Percentiles rank a stretch among this genome's conserved stretches.
phyloP scores from a whole-genome alignment of 2,888 invertebrate genomes.

The Ochropleura leucogaster region DNA sequence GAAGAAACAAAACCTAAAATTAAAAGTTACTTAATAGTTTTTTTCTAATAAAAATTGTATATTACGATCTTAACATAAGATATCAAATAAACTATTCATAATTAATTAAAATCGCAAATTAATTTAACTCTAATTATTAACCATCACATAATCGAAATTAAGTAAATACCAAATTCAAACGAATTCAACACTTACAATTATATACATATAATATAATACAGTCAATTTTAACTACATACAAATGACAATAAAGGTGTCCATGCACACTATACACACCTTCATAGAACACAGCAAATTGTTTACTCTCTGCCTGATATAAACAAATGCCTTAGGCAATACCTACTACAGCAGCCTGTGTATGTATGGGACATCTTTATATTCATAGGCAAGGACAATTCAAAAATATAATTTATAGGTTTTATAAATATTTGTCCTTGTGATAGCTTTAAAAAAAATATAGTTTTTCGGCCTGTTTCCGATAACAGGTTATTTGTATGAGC shows the following conservation, averaged over 20 bases:
- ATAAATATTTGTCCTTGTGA: constrained; percentile 49
- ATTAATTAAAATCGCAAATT: constrained; percentile 12
- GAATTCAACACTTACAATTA: constrained; percentile 16
- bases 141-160: neutral
- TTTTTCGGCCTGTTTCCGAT: constrained; percentile 62
- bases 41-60: constrained; percentile 22
- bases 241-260: constrained; percentile 8
- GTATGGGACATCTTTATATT: constrained; percentile 12
- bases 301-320: neutral
- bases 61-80: constrained; percentile 47
- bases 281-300: neutral
- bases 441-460: constrained; percentile 46
- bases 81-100: constrained; percentile 30
- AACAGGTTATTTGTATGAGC: constrained; percentile 54
- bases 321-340: neutral
- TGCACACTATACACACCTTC: neutral
- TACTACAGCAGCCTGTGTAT: neutral
- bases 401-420: constrained; percentile 22
- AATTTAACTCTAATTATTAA: neutral
- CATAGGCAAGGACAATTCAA: constrained; percentile 51
- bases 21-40: neutral
- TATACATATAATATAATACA: constrained; percentile 32
- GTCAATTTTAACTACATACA: neutral
- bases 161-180: constrained; percentile 14
- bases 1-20: constrained; percentile 1